Evolutionary conservation across 2,888 invertebrate species (phyloP), one percentile per base, ranked within the genome.

Genomic region (Napeogenes inachia): DNA sequence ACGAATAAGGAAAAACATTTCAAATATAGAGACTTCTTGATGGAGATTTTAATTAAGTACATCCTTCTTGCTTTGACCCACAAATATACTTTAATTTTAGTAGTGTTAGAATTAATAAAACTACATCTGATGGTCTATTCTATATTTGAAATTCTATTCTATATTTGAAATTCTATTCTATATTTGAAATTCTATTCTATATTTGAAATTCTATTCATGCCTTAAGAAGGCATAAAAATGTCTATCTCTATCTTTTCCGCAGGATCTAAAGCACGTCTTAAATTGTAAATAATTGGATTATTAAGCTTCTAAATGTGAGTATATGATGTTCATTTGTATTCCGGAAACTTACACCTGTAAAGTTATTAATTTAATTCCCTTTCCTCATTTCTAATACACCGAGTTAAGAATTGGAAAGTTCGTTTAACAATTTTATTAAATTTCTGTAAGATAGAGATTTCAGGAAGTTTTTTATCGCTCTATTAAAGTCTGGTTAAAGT

Each of bases 361-460:
- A 50, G 50, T 50, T 50, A 30, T 50, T 50, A 50, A 50, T 50
- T 50, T 50, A 30, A 50, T 30, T 50, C 10, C 10, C 59, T 62
- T 55, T 42, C 30, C 46, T 13, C 50, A 30, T 50, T 30, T 50
- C 50, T 50, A 50, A 50, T 30, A 50, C 50, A 50, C 47, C 47
- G 50, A 50, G 42, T 79, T 77, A 76, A 73, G 61, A 65, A 69
- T 71, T 68, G 68, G 54, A 67, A 76, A 79, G 77, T 78, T 76
- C 57, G 42, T 72, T 75, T 72, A 73, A 69, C 61, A 72, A 75
- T 76, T 76, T 70, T 66, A 70, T 70, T 72, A 60, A 70, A 70
- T 71, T 70, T 65, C 66, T 59, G 60, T 67, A 61, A 59, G 63
- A 66, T 63, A 62, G 62, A 63, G 60, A 68, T 68, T 64, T 64